A percentile compares a stretch with the other conserved stretches of the same genome.
These are phyloP conservation scores for Epinephelus awoara DNA, from an alignment of 2,797 vertebrate genomes.

Conservation along the genomic window DNA sequence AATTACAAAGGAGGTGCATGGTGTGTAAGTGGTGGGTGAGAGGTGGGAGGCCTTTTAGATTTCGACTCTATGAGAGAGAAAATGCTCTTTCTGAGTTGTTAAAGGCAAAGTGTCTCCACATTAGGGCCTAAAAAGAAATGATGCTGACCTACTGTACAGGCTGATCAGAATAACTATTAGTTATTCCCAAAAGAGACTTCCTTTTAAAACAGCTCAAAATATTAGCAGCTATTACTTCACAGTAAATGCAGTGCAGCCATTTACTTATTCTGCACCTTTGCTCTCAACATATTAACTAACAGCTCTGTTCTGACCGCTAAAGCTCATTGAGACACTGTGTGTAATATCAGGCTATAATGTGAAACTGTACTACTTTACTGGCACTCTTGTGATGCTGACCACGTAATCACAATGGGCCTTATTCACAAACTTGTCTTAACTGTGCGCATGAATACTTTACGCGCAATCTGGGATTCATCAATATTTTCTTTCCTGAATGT, in stretches of 20 bases:
- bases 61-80: conserved; percentile 12
- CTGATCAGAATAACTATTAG: conserved; percentile 18
- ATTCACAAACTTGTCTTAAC: too few relatives aligned
- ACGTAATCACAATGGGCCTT: background rate
- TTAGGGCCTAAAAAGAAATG: conserved; percentile 2
- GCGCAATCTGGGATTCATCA: too few relatives aligned
- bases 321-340: background rate
- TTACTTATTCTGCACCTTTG: too few relatives aligned
- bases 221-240: background rate
- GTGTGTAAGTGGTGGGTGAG: conserved; percentile 4
- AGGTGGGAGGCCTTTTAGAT: background rate
- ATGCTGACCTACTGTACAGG: background rate
- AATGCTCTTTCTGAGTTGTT: conserved; percentile 1
- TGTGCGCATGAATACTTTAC: too few relatives aligned
- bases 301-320: background rate
- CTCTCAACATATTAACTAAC: too few relatives aligned
- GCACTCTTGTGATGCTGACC: background rate
- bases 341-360: background rate
- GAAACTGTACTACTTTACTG: background rate
- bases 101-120: background rate
- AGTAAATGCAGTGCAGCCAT: background rate
- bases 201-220: conserved; percentile 14
- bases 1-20: conserved; percentile 33
- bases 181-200: background rate
- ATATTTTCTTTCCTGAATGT: too few relatives aligned